These are phyloP conservation scores for Athrips mouffetella DNA, from an alignment of 2,888 invertebrate genomes.

Conservation along the genomic window DNA sequence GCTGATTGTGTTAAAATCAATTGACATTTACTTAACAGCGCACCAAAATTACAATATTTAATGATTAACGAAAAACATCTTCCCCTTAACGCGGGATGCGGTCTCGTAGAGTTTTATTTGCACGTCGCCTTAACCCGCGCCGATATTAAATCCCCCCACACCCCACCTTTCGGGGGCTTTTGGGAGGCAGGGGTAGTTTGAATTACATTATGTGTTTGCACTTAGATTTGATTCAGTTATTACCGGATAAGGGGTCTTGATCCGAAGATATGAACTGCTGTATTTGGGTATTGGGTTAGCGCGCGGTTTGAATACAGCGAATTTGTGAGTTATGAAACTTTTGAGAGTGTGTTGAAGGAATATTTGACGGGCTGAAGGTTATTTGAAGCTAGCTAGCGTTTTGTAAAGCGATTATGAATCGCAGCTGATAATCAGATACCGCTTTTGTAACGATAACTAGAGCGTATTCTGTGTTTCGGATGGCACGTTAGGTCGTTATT, in stretches of 20 bases:
- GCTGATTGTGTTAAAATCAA: too few relatives aligned
- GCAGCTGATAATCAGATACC: too few relatives aligned
- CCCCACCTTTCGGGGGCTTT: slow-evolving; percentile 11
- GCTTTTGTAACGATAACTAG: too few relatives aligned
- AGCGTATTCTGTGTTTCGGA: too few relatives aligned
- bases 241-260: slow-evolving; percentile 15
- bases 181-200: slow-evolving; percentile 25
- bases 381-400: too few relatives aligned
- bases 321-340: background rate
- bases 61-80: slow-evolving; percentile 11
- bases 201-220: slow-evolving; percentile 62
- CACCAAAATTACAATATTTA: background rate
- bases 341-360: too few relatives aligned
- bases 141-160: slow-evolving; percentile 67
- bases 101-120: slow-evolving; percentile 71
- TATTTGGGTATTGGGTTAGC: slow-evolving; percentile 4
- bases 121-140: slow-evolving; percentile 72
- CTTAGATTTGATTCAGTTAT: slow-evolving; percentile 12
- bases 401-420: too few relatives aligned
- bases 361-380: too few relatives aligned
- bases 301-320: background rate
- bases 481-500: too few relatives aligned
- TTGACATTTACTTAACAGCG: too few relatives aligned
- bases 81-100: slow-evolving; percentile 56
- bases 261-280: slow-evolving; percentile 1